These are phyloP conservation scores for Agrilus cyanescens DNA, from an alignment of 2,888 invertebrate genomes.

Conservation along the genomic window DNA sequence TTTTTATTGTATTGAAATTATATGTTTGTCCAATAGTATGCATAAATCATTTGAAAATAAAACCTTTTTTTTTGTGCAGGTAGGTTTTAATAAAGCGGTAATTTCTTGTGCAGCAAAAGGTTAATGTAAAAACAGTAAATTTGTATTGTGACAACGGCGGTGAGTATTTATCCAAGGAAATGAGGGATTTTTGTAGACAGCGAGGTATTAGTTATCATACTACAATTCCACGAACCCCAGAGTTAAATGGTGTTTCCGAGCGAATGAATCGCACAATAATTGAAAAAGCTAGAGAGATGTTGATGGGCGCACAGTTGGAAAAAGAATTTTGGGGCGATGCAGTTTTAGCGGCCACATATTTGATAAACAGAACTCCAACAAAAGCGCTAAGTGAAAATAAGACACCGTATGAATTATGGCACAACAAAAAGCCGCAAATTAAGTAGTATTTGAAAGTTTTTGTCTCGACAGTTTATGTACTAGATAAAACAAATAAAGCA, in stretches of 20 bases:
- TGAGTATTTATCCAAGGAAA: constrained; percentile 7
- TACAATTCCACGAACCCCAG: constrained; percentile 9
- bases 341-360: neutral
- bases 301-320: constrained; percentile 19
- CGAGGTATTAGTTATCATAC: constrained; percentile 12
- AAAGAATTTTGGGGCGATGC: constrained; percentile 9
- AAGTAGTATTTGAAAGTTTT: constrained; percentile 25
- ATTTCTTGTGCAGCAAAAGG: too few relatives aligned
- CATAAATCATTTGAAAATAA: too few relatives aligned
- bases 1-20: too few relatives aligned
- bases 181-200: constrained; percentile 8
- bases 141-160: constrained; percentile 10
- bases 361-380: constrained; percentile 14
- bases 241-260: constrained; percentile 10
- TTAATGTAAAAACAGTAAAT: constrained; percentile 5
- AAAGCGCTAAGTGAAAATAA: constrained; percentile 17
- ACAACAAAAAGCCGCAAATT: constrained; percentile 24
- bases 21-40: too few relatives aligned
- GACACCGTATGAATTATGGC: constrained; percentile 27
- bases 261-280: constrained; percentile 8
- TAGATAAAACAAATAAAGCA: constrained; percentile 22
- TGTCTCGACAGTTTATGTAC: constrained; percentile 25
- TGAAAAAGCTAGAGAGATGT: constrained; percentile 6
- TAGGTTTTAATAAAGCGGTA: too few relatives aligned
- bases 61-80: too few relatives aligned